Evolutionary conservation across 2,888 invertebrate species (phyloP).

Genomic region (Meloe dianella): DNA sequence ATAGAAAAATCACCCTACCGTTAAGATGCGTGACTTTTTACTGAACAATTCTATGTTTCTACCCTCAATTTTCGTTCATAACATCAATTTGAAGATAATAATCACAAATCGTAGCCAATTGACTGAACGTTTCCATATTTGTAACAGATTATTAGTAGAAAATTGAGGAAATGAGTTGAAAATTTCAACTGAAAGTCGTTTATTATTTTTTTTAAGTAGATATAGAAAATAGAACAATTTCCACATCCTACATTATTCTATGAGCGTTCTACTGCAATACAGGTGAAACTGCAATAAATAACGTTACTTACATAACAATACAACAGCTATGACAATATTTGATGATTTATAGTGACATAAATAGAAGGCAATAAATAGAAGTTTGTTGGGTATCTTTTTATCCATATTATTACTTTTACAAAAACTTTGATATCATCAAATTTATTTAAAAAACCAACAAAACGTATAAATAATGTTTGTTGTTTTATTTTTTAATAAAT

Average conservation of each 20-base stretch:
- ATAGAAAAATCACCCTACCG: constrained; percentile 26
- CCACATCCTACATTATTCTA: not conserved
- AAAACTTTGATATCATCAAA: constrained; percentile 6
- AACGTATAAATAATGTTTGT: not conserved
- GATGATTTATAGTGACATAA: constrained; percentile 14
- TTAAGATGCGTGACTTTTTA: constrained; percentile 16
- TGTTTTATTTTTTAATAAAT: not conserved
- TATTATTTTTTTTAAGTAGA: not conserved
- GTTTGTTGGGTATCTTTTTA: constrained; percentile 2
- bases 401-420: not conserved
- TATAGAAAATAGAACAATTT: not conserved
- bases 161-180: not conserved
- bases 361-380: constrained; percentile 12
- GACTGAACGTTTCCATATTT: not conserved
- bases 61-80: constrained; percentile 16
- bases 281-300: constrained; percentile 14
- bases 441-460: constrained; percentile 4
- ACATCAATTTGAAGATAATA: not conserved
- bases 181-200: not conserved
- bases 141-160: not conserved
- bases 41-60: constrained; percentile 12
- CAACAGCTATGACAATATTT: constrained; percentile 14
- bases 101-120: not conserved
- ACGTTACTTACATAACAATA: constrained; percentile 16
- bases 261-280: not conserved